Conservation (phyloP, 2,888 invertebrate genomes). For the Leptinotarsa tumamoca region DNA sequence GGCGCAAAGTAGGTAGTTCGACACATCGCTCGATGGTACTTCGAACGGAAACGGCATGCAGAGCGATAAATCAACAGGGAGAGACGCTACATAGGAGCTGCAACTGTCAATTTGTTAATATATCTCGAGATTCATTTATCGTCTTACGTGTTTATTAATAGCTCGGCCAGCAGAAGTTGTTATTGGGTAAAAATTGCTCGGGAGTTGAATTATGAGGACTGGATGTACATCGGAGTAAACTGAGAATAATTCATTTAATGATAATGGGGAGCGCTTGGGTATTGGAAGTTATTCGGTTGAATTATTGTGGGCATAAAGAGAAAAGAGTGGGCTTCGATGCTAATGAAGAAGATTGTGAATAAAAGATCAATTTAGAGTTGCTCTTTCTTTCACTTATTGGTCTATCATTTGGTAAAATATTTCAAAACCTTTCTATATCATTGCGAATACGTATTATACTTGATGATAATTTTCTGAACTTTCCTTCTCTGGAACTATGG, state of each 20-base stretch:
- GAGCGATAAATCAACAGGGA: conserved; percentile 40
- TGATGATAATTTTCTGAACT: no score
- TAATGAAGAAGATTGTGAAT: not conserved
- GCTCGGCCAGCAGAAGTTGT: conserved; percentile 32
- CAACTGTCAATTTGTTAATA: conserved; percentile 46
- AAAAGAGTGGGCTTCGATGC: conserved; percentile 8
- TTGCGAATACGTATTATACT: no score
- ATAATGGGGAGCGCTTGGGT: conserved; percentile 5
- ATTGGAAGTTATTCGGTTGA: conserved; percentile 22
- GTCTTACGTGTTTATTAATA: conserved; percentile 42
- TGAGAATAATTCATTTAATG: conserved; percentile 21
- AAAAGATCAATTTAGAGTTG: not conserved
- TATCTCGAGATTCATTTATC: conserved; percentile 43
- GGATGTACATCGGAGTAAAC: conserved; percentile 22
- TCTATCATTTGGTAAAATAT: no score
- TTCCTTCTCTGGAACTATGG: no score
- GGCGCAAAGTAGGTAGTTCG: conserved; percentile 40
- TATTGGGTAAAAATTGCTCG: conserved; percentile 32
- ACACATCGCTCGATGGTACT: conserved; percentile 38
- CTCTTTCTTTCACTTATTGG: not conserved
- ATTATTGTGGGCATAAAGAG: not conserved
- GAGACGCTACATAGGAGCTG: conserved; percentile 42
- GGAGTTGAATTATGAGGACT: conserved; percentile 25
- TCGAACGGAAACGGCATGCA: conserved; percentile 39
- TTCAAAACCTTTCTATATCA: no score